Evolutionary conservation across 2,113 vertebrate species (phyloP).

Genomic region (Sakesphorus luctuosus): DNA sequence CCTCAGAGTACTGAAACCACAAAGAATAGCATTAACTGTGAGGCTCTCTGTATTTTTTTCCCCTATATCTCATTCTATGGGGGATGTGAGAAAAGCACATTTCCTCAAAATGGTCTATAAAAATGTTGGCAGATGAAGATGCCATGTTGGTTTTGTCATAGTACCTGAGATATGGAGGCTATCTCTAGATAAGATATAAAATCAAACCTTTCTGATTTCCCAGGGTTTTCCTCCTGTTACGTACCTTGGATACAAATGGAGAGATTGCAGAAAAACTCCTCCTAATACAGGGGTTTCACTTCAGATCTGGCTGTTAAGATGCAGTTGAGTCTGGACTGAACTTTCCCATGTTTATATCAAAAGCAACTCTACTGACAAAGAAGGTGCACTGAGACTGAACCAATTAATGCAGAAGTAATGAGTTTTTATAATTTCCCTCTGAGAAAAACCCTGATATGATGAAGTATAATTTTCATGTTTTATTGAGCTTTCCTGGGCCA

Average conservation of each 20-base stretch:
- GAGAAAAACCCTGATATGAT: neutral
- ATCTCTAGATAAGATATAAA: neutral
- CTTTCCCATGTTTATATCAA: neutral
- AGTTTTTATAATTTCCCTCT: neutral
- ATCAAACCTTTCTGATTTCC: neutral
- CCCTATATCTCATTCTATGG: neutral
- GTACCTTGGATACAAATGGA: neutral
- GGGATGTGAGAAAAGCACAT: conserved; percentile 2
- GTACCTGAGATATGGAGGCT: neutral
- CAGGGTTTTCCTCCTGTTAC: neutral
- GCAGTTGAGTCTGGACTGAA: neutral
- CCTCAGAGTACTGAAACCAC: conserved; percentile 35
- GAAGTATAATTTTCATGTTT: neutral
- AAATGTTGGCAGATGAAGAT: neutral
- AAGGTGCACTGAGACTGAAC: neutral
- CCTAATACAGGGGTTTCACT: neutral
- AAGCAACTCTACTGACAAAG: neutral
- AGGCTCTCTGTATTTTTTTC: neutral
- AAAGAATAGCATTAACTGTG: conserved; percentile 19
- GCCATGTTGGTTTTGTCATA: neutral
- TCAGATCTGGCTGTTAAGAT: neutral
- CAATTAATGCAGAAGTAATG: neutral
- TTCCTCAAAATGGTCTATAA: conserved; percentile 17
- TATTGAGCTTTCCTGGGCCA: neutral
- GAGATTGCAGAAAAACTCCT: neutral